Evolutionary conservation across 2,797 vertebrate species (phyloP).

Genomic region (Eleutherodactylus coqui): DNA sequence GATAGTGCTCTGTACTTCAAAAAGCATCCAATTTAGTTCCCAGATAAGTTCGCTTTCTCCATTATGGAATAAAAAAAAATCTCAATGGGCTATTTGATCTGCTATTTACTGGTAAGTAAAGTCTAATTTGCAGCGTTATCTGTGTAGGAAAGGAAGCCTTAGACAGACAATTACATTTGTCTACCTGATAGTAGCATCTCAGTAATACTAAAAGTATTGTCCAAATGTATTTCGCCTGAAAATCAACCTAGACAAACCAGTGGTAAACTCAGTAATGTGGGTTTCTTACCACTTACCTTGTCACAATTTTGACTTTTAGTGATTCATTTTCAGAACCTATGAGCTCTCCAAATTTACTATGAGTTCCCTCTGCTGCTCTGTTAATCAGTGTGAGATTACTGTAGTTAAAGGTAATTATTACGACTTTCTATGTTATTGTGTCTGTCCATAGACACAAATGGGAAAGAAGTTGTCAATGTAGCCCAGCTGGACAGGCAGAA

Average conservation of each 20-base stretch:
- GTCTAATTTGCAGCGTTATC: slow-evolving; percentile 51
- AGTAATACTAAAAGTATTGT: slow-evolving; percentile 54
- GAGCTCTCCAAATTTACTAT: neutral
- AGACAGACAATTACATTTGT: slow-evolving; percentile 28
- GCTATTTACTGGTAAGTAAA: slow-evolving; percentile 62
- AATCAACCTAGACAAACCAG: neutral
- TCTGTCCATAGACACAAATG: too few relatives aligned
- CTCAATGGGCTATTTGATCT: slow-evolving; percentile 51
- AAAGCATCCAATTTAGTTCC: slow-evolving; percentile 63
- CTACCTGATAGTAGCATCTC: slow-evolving; percentile 43
- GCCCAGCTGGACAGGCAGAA: too few relatives aligned
- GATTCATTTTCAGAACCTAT: slow-evolving; percentile 5
- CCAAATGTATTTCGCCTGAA: neutral
- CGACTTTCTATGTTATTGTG: neutral
- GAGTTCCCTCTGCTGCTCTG: too few relatives aligned
- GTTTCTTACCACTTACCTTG: neutral
- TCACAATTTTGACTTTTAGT: slow-evolving; percentile 6
- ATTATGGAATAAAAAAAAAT: slow-evolving; percentile 50
- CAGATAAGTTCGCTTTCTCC: slow-evolving; percentile 59
- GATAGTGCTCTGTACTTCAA: slow-evolving; percentile 60
- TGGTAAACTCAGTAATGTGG: neutral
- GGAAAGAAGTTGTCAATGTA: too few relatives aligned
- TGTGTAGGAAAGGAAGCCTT: slow-evolving; percentile 60
- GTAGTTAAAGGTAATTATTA: neutral
- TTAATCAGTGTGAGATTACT: neutral